Conservation (phyloP, 2,797 vertebrate species). For the Ispidina lecontei region DNA sequence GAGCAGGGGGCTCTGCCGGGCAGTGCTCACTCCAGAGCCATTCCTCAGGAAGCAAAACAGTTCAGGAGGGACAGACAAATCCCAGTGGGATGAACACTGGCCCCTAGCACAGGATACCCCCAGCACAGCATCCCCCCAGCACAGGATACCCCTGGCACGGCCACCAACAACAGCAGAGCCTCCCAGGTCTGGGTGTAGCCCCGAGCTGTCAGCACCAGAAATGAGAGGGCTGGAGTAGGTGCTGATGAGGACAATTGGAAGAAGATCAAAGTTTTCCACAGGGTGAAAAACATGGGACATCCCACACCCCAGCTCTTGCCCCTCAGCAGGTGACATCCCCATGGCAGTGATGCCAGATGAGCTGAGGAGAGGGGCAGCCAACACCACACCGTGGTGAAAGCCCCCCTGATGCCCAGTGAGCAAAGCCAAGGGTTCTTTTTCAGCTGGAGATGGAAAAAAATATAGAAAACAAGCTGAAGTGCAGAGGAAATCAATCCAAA, state of each 20-base stretch:
- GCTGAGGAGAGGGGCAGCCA: background rate
- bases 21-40: rapidly evolving
- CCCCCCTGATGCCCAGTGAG: no score
- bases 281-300: rapidly evolving
- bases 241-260: background rate
- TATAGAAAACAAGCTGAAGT: background rate
- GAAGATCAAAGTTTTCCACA: background rate
- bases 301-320: rapidly evolving
- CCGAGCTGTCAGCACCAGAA: background rate
- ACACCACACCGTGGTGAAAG: rapidly evolving
- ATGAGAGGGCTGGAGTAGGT: background rate
- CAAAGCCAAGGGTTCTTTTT: background rate
- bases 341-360: rapidly evolving
- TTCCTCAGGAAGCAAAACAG: slow-evolving; percentile 26
- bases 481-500: background rate
- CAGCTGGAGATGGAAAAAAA: background rate
- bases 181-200: background rate
- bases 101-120: no score
- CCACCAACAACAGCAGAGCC: rapidly evolving
- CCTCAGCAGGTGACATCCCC: rapidly evolving
- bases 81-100: rapidly evolving
- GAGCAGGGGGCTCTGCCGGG: rapidly evolving
- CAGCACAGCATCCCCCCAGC: background rate
- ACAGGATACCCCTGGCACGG: background rate
- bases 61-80: background rate